Percentiles rank a stretch among this genome's conserved stretches.
These are phyloP conservation scores for Euleptes europaea DNA, from an alignment of 2,113 vertebrate species.

Conservation along the genomic window DNA sequence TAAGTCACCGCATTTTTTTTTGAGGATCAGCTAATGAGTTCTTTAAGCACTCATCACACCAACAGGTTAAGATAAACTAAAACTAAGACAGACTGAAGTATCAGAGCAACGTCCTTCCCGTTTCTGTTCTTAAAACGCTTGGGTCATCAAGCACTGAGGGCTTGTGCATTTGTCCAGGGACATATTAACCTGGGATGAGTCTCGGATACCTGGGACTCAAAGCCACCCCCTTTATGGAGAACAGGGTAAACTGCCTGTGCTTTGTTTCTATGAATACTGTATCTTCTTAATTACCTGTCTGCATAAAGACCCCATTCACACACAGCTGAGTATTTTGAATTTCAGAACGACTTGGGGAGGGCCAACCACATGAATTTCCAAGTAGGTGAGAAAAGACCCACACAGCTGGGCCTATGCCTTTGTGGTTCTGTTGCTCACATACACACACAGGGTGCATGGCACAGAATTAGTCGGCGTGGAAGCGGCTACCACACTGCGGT, in stretches of 20 bases:
- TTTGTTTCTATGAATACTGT: neutral
- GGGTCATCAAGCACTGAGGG: slow-evolving; percentile 28
- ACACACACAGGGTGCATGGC: neutral
- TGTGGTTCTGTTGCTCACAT: neutral
- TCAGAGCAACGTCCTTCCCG: slow-evolving; percentile 34
- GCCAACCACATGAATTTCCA: neutral
- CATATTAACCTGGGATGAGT: neutral
- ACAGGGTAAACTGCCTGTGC: neutral
- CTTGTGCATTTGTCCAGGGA: slow-evolving; percentile 1
- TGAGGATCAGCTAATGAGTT: slow-evolving; percentile 66
- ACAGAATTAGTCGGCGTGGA: neutral
- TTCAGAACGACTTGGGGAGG: neutral
- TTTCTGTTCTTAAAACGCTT: slow-evolving; percentile 38
- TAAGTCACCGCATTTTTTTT: slow-evolving; percentile 70
- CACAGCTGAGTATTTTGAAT: neutral
- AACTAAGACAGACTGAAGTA: slow-evolving; percentile 39
- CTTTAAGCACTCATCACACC: slow-evolving; percentile 66
- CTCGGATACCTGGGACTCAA: neutral
- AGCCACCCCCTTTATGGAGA: neutral
- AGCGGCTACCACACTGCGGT: neutral
- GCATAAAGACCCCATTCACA: neutral
- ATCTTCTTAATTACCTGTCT: neutral
- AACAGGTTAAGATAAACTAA: slow-evolving; percentile 48
- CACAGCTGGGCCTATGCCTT: neutral
- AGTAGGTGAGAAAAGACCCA: neutral